Evolutionary conservation across 2,888 invertebrate species (phyloP), one percentile per base, ranked within the genome.

Genomic region (Nudaria mundana): DNA sequence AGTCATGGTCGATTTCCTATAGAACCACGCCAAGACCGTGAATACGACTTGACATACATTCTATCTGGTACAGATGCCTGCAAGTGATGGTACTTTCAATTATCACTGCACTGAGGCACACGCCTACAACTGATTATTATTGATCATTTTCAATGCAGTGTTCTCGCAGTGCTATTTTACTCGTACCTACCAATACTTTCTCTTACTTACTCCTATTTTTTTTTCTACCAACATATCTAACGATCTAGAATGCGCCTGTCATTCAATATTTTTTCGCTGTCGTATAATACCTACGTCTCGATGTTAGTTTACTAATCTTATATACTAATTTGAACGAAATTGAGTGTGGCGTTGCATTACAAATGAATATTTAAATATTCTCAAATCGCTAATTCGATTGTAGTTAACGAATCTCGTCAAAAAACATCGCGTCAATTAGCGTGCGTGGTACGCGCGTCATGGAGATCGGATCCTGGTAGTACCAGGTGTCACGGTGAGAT

Each of bases 41-140:
- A 86, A 83, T 80, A 79, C 72, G 48, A 56, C 78, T 81, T 82
- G 85, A 82, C 85, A 83, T 68, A 86, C 76, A 81, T 86, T 75
- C 57, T 71, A 75, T 77, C 62, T 74, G 63, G 78, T 75, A 76
- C 80, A 67, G 56, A 71, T 62, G 70, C 50, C 67, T 73, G 80
- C 76, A 76, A 76, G 73, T 73, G 80, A 84, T 85, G 76, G 75
- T 77, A 81, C 84, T 83, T 81, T 81, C 81, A 83, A 87, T 86
- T 86, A 85, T 72, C 80, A 73, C 73, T 79, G 82, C 81, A 82
- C 63, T 62, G 67, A 62, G 66, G 56, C 65, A 49, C 49, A 44
- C 74, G 64, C 78, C 75, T 72, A 78, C 79, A 66, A 64, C 49
- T 67, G 66, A 68, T 32, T 33, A 33, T 33, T 70, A 69, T 67